Evolutionary conservation across 1,140 invertebrate species (phyloP), one percentile per base, ranked within the genome.

Genomic region (Maconellicoccus hirsutus): DNA sequence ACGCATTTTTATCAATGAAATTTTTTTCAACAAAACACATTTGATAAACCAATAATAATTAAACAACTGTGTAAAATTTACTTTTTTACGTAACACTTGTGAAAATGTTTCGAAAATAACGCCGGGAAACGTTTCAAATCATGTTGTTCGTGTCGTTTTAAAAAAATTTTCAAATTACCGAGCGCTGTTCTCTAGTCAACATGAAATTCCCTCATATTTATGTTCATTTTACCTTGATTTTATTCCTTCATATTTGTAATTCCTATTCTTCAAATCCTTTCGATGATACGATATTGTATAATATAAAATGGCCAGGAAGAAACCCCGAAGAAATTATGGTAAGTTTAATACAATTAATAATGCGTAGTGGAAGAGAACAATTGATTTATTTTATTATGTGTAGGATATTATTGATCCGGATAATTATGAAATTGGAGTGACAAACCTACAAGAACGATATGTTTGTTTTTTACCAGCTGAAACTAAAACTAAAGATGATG

Each of bases 221-320:
- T 66, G 6, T 22, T 23, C 2, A 23, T 66, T 25, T 66, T 66
- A 26, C 19, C 21, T 16, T 66, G 10, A 25, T 23, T 23, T 23
- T 26, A 23, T 66, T 66, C 22, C 21, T 66, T 23, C 19, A 25
- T 14, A 19, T 66, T 66, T 23, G 7, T 66, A 66, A 26, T 66
- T 66, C 61, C 19, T 25, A 66, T 66, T 66, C 21, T 8, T 8
- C 42, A 21, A 88, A 86, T 77, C 88, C 86, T 42, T 90, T 93
- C 76, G 91, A 93, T 80, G 91, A 93, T 80, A 86, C 86, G 1
- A 84, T 92, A 74, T 79, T 92, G 66, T 93, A 89, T 76, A 86
- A 87, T 80, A 86, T 94, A 52, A 87, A 89, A 75, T 93, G 90
- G 86, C 86, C 88, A 16, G 88, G 89, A 82, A 73, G 78, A 78